Base-by-base conservation (phyloP, 2,888 invertebrate genomes). In the Apamea monoglypha region DNA sequence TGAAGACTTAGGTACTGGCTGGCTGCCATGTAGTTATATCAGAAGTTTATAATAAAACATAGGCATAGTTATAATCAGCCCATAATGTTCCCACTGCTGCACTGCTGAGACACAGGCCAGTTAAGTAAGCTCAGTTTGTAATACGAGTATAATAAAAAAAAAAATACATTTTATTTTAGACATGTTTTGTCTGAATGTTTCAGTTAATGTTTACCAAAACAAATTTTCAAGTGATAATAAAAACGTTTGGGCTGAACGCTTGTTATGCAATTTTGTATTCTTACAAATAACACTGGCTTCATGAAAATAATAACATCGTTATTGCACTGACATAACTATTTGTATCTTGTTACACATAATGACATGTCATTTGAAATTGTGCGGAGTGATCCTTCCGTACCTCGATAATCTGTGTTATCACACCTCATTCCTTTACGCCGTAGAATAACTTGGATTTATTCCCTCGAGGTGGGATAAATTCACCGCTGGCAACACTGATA, bases 381-480 rank as follows among this genome's bases (percentile, higher is more conserved):
- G 10, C 64, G 16, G 3, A 74, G 36, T 75, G 32, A 10, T n/a
- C 2, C 64, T 77, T 80, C 76, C 77, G 61, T 12, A 29, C 8
- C n/a, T 64, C n/a, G 4, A 18, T 25, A 44, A 25, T 64, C 71
- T 64, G 21, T 79, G 44, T 50, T n/a, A 64, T 75, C 29, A 64
- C 76, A 72, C 72, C 74, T 84, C 64, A 80, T 87, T 87, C 87
- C 84, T 87, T 73, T 80, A 63, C 85, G 70, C 76, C 56, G 72
- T 83, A 69, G 76, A 84, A 85, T 85, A 85, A 85, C 80, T 80
- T 76, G 80, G 76, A 80, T 85, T 85, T 85, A 80, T 87, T 73
- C 76, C 66, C 80, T 76, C 56, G 84, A 77, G 80, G 84, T 84
- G 76, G 64, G 76, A 84, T 87, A 87, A 80, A 80, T 87, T 64